phyloP scores from a whole-genome alignment of 1,140 invertebrate species.

The Argopecten irradians region DNA sequence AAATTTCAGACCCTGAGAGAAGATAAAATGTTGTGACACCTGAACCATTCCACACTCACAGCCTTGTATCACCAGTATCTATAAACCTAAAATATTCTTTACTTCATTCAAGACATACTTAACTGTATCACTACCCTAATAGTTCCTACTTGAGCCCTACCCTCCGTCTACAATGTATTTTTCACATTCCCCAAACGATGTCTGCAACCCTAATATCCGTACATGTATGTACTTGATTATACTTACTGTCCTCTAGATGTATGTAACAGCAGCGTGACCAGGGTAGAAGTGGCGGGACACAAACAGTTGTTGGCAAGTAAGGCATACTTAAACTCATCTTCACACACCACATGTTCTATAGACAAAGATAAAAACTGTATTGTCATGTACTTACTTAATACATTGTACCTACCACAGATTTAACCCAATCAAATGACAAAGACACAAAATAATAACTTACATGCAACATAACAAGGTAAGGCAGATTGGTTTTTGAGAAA shows the following conservation, averaged over 20 bases:
- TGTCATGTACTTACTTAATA: background rate
- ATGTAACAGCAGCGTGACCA: constrained; percentile 95
- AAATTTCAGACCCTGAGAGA: no score
- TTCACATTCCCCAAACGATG: no score
- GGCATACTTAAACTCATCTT: constrained; percentile 97
- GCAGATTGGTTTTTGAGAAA: background rate
- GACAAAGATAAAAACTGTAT: background rate
- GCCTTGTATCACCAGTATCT: no score
- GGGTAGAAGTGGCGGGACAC: constrained; percentile 96
- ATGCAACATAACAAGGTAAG: background rate
- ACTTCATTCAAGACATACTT: no score
- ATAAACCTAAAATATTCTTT: no score
- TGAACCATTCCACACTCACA: no score
- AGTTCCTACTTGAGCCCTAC: no score
- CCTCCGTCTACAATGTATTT: no score
- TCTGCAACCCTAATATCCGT: constrained; percentile 98
- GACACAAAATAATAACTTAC: background rate
- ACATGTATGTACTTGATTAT: constrained; percentile 90
- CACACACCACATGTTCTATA: constrained; percentile 94
- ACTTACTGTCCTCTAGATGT: constrained; percentile 97
- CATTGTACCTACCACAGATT: background rate
- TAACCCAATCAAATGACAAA: background rate
- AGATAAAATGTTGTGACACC: no score
- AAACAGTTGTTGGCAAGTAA: constrained; percentile 98
- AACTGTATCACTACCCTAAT: no score